A percentile compares a stretch with the other conserved stretches of the same genome.
phyloP scores from a whole-genome alignment of 2,113 vertebrate genomes.

The Diglossa brunneiventris region DNA sequence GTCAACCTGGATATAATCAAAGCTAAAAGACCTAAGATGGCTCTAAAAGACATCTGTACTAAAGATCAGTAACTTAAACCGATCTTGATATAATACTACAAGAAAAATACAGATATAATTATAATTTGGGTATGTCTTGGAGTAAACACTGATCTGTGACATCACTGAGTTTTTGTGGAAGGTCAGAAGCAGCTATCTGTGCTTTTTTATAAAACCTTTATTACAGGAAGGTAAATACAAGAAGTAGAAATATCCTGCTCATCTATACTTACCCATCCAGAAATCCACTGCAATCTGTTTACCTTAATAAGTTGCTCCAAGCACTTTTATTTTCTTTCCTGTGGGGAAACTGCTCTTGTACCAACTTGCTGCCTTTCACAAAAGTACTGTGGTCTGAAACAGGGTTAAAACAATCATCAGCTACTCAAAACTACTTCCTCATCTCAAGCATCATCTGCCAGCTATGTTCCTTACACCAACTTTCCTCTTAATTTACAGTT shows the following conservation, averaged over 20 bases:
- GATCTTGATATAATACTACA: not conserved
- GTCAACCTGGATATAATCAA: not conserved
- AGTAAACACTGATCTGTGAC: not conserved
- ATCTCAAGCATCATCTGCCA: not conserved
- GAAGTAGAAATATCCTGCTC: not conserved
- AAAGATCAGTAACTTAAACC: not conserved
- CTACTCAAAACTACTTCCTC: not conserved
- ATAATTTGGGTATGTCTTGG: not conserved
- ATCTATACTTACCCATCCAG: slow-evolving; percentile 69
- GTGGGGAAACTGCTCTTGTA: not conserved
- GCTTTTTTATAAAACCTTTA: not conserved
- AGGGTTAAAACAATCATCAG: not conserved
- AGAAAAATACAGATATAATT: not conserved
- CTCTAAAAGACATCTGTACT: not conserved
- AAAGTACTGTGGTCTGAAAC: slow-evolving; percentile 33
- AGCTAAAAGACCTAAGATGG: not conserved
- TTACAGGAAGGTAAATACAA: not conserved
- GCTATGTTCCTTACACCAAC: not conserved
- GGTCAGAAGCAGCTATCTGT: not conserved
- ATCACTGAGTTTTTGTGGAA: not conserved
- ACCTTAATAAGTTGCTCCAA: slow-evolving; percentile 51
- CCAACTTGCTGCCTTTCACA: not conserved
- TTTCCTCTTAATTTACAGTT: not conserved
- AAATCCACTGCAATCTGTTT: slow-evolving; percentile 62
- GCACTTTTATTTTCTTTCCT: not conserved